Evolutionary conservation across 2,113 vertebrate species (phyloP).

Genomic region (Cricetomys ansorgei): DNA sequence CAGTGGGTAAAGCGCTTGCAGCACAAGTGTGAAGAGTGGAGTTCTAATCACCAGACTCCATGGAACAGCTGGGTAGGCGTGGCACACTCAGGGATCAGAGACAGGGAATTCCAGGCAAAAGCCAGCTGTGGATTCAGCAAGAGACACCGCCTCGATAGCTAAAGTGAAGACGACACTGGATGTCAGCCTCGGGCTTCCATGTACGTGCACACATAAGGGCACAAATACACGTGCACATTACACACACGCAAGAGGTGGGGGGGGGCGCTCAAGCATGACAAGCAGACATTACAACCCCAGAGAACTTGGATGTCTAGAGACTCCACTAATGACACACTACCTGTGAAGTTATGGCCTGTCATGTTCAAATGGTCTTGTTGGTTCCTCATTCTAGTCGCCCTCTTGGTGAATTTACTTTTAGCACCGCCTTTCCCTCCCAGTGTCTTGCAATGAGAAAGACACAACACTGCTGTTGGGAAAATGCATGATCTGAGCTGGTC

Average conservation of each 20-base stretch:
- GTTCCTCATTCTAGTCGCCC: background rate
- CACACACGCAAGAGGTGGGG: background rate
- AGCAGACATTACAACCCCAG: background rate
- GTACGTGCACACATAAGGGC: background rate
- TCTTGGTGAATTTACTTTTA: background rate
- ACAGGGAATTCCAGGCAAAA: background rate
- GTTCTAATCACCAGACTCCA: background rate
- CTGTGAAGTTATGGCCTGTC: background rate
- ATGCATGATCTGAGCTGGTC: background rate
- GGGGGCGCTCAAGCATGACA: background rate
- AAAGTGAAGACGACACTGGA: background rate
- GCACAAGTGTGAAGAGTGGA: too few relatives aligned
- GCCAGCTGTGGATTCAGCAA: background rate
- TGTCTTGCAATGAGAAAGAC: background rate
- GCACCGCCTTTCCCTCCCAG: background rate
- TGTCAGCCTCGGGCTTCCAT: background rate
- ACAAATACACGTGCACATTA: background rate
- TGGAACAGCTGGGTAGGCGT: background rate
- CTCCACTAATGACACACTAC: background rate
- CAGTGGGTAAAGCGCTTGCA: background rate
- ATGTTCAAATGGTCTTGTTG: background rate
- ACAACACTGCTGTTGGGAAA: background rate
- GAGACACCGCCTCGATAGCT: background rate
- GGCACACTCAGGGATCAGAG: rapidly evolving
- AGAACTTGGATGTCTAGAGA: background rate